These are phyloP conservation scores for Saturnia pavonia DNA, from an alignment of 2,888 invertebrate genomes.

Conservation along the genomic window DNA sequence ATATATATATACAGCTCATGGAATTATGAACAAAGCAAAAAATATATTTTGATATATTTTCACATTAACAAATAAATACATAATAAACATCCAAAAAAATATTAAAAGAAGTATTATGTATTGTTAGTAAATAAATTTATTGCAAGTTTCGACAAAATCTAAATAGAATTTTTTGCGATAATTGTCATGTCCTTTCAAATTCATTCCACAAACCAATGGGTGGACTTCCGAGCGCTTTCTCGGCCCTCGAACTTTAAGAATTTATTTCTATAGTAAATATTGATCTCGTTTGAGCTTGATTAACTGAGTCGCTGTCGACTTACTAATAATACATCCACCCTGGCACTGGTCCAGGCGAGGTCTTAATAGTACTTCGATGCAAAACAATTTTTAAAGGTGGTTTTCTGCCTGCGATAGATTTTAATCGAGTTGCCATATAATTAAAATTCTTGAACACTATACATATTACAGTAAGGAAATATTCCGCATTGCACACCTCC, in stretches of 20 bases:
- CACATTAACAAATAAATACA: too few species aligned
- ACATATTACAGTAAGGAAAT: too few species aligned
- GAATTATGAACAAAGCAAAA: too few species aligned
- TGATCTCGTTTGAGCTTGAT: constrained; percentile 81
- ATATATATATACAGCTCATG: too few species aligned
- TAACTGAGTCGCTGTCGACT: constrained; percentile 76
- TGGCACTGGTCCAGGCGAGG: constrained; percentile 77
- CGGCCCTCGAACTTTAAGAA: constrained; percentile 60
- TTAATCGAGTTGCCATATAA: neutral
- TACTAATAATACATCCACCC: constrained; percentile 77
- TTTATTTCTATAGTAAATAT: constrained; percentile 72
- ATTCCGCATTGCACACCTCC: too few species aligned
- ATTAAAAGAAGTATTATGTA: too few species aligned
- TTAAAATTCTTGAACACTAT: too few species aligned
- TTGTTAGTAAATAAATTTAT: too few species aligned
- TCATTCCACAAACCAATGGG: neutral
- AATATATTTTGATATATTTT: too few species aligned
- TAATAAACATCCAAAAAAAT: too few species aligned
- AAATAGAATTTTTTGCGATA: neutral
- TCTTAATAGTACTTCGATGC: constrained; percentile 79
- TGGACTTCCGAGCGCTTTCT: constrained; percentile 16
- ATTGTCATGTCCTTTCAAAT: neutral
- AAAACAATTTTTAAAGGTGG: constrained; percentile 76
- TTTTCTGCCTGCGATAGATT: constrained; percentile 26
- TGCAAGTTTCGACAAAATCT: too few species aligned